Evolutionary conservation across 2,797 vertebrate genomes (phyloP), one percentile per base, ranked within the genome.

Genomic region (Mus minutoides): DNA sequence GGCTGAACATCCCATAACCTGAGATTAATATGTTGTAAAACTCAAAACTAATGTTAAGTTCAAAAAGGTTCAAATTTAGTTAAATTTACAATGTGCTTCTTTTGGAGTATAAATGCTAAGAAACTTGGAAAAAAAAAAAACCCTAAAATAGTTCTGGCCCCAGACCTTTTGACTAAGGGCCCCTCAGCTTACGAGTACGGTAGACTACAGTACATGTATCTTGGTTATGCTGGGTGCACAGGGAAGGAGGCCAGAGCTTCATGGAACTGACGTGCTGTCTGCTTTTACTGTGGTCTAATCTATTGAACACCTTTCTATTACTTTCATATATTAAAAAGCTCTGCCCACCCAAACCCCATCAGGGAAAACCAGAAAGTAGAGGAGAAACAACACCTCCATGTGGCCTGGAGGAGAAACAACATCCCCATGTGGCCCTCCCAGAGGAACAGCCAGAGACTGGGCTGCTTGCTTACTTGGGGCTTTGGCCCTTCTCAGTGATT

Each of bases 341-440:
- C 67, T 52, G 56, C 26, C 4, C 31, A 1, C 1, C 34, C 2
- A 3, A 14, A 1, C 1, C 34, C 2, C 5, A 14, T 1, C 10
- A 2, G 31, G 37, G 26, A 31, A 34, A 11, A 54, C 29, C 43
- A 49, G 46, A 46, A 86, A 43, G 46, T 52, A 22, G 58, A 54
- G 29, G n/a, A 73, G 19, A 67, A 46, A 4, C 49, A 46, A 6
- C 46, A 46, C 46, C 46, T 46, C 46, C 46, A 46, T 46, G 46
- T 62, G 19, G 34, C 46, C 46, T 46, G 46, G 58, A 52, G n/a
- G 43, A 73, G 24, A 67, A 62, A 3, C 34, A 56, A 8, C 12
- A 31, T 1, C 75, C 26, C 54, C 46, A 0, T 6, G 16, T 85
- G 71, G 34, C 22, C 40, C 3, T 34, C 0, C 9, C 56, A 46